These are phyloP conservation scores for Latheticus oryzae DNA, from an alignment of 2,888 invertebrate species.

Conservation along the genomic window DNA sequence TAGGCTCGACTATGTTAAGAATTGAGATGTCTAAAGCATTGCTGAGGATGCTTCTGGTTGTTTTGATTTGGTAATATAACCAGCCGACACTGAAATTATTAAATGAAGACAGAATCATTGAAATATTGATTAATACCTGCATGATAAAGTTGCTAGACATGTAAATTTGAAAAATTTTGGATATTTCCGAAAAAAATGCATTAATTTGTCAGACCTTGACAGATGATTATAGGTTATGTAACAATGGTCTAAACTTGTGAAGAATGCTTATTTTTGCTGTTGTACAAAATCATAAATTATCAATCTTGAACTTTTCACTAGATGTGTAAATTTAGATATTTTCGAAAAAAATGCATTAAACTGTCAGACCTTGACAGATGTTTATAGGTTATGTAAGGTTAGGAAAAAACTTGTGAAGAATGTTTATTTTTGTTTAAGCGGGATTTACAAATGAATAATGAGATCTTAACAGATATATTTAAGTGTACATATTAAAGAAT, in stretches of 20 bases:
- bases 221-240: not conserved
- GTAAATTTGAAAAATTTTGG: slow-evolving; percentile 31
- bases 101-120: not conserved
- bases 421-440: too few species aligned
- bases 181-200: slow-evolving; percentile 27
- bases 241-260: too few species aligned
- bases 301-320: too few species aligned
- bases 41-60: slow-evolving; percentile 56
- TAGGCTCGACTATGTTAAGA: slow-evolving; percentile 56
- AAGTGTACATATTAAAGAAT: slow-evolving; percentile 46
- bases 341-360: slow-evolving; percentile 26
- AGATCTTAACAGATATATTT: slow-evolving; percentile 49
- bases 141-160: slow-evolving; percentile 14
- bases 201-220: not conserved
- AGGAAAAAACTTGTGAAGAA: not conserved
- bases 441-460: too few species aligned
- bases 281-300: too few species aligned
- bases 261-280: too few species aligned
- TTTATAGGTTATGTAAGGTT: not conserved
- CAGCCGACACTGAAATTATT: slow-evolving; percentile 58
- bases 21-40: slow-evolving; percentile 61
- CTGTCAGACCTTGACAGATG: slow-evolving; percentile 25
- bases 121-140: too few species aligned
- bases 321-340: slow-evolving; percentile 25
- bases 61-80: slow-evolving; percentile 58